A percentile compares a stretch with the other conserved stretches of the same genome.
Evolutionary conservation across 2,113 vertebrate species (phyloP).

Genomic region (Labrus mixtus): DNA sequence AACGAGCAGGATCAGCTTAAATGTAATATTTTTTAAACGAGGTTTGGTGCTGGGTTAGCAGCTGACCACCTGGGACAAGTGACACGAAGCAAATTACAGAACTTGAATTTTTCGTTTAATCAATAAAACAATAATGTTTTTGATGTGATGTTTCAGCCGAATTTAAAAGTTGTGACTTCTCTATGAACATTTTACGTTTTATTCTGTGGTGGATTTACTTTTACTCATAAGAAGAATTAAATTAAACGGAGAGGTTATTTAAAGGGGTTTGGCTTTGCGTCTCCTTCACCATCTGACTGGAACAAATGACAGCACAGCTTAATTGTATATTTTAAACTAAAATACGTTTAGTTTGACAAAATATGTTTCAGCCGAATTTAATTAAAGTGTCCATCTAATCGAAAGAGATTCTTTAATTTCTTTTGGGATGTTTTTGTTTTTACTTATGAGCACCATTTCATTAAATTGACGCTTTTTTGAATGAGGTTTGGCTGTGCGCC

Average conservation of each 20-base stretch:
- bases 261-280: not conserved
- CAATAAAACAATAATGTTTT: too few relatives aligned
- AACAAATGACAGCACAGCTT: not conserved
- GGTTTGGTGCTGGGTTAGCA: too few relatives aligned
- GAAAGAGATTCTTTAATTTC: rapidly evolving
- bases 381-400: rapidly evolving
- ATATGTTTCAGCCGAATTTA: not conserved
- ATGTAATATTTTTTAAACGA: too few relatives aligned
- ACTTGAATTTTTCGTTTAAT: too few relatives aligned
- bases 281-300: too few relatives aligned
- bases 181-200: not conserved
- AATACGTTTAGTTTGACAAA: rapidly evolving
- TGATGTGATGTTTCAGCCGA: slow-evolving; percentile 1
- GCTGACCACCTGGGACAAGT: too few relatives aligned
- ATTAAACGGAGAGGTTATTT: not conserved
- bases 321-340: not conserved
- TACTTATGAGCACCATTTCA: rapidly evolving
- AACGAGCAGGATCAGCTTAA: too few relatives aligned
- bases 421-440: rapidly evolving
- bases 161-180: rapidly evolving
- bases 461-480: not conserved
- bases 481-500: not conserved
- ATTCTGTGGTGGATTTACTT: rapidly evolving
- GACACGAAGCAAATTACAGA: too few relatives aligned
- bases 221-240: rapidly evolving